A percentile compares a stretch with the other conserved stretches of the same genome.
These are phyloP conservation scores for Drosophila melanogaster DNA, from an alignment of 1,140 invertebrate genomes.

Conservation along the genomic window Release_6_plus_ISO1_MT NT_037436.4:10092501-10093000, in stretches of 20 bases:
- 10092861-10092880: constrained; percentile 60
- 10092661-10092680: neutral
- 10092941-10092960: constrained; percentile 53
- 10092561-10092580: neutral
- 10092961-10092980: neutral
- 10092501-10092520: constrained; percentile 33
- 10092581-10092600: neutral
- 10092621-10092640: neutral
- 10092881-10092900: constrained; percentile 61
- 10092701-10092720: constrained; percentile 21
- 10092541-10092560: constrained; percentile 12
- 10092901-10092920: constrained; percentile 51
- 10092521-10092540: neutral
- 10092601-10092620: neutral
- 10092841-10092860: constrained; percentile 24
- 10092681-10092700: constrained; percentile 10
- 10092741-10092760: constrained; percentile 6
- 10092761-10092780: constrained; percentile 14
- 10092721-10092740: neutral
- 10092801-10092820: neutral
- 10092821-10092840: neutral
- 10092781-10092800: constrained; percentile 37
- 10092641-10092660: neutral
- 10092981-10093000: neutral
- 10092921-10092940: constrained; percentile 21